Conservation (phyloP, 2,113 vertebrate genomes). For the Stigmatopora nigra region DNA sequence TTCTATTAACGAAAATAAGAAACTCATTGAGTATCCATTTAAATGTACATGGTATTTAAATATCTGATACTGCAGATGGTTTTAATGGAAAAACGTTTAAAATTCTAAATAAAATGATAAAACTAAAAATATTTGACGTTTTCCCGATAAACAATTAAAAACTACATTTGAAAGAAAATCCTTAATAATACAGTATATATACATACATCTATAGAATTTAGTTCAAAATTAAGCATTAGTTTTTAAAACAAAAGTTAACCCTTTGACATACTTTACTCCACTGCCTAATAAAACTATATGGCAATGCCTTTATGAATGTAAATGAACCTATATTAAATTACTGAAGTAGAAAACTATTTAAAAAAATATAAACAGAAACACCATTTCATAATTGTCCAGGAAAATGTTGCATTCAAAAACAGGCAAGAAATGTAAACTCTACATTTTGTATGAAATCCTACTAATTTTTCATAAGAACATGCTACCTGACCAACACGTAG, state of each 20-base stretch:
- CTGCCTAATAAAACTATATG: too few relatives aligned
- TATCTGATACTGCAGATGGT: constrained; percentile 23
- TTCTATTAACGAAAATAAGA: constrained; percentile 35
- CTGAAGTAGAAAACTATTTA: background rate
- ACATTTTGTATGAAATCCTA: background rate
- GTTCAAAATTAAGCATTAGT: too few relatives aligned
- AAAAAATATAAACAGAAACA: background rate
- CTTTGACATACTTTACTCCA: too few relatives aligned
- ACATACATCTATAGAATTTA: too few relatives aligned
- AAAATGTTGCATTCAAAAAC: background rate
- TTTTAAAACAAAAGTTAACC: too few relatives aligned
- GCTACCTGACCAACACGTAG: constrained; percentile 16
- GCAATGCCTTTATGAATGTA: too few relatives aligned
- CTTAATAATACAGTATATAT: too few relatives aligned
- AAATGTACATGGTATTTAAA: constrained; percentile 23
- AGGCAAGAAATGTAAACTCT: background rate
- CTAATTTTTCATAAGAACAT: background rate
- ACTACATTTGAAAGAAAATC: background rate
- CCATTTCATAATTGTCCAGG: background rate
- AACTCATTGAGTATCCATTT: constrained; percentile 36
- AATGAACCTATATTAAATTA: background rate
- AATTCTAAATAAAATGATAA: background rate
- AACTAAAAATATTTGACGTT: background rate
- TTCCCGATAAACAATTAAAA: background rate
- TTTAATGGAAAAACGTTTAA: background rate